Percentiles rank a stretch among this genome's conserved stretches.
phyloP scores from a whole-genome alignment of 2,797 vertebrate species.

The Macropus fuliginosus region DNA sequence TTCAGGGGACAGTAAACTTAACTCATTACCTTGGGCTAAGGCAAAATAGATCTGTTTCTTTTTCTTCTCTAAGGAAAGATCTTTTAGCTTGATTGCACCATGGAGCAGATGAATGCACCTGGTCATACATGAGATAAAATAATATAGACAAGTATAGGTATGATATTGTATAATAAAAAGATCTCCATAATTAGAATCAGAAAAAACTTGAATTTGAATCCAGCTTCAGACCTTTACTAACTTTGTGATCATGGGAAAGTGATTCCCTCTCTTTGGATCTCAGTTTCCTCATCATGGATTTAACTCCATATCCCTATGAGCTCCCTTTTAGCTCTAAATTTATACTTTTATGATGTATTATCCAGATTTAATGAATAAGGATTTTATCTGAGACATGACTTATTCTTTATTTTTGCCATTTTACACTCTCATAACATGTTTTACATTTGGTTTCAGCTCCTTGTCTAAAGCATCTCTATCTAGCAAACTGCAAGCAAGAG shows the following conservation, averaged over 20 bases:
- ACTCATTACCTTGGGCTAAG: background rate
- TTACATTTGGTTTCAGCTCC: background rate
- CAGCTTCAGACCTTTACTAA: too few relatives aligned
- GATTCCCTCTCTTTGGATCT: background rate
- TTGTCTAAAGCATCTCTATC: background rate
- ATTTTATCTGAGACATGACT: background rate
- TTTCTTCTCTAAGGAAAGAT: background rate
- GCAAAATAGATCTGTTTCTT: background rate
- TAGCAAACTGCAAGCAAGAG: background rate
- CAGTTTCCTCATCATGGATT: background rate
- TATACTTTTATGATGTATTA: background rate
- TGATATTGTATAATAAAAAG: background rate
- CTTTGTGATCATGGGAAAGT: background rate
- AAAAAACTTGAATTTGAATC: background rate
- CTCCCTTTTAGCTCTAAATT: background rate
- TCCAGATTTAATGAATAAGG: background rate
- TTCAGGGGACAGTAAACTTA: background rate
- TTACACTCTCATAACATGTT: background rate
- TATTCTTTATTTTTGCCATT: background rate
- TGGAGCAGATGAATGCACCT: background rate
- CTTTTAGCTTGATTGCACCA: background rate
- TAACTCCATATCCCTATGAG: background rate
- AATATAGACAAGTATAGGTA: background rate
- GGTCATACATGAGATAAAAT: background rate
- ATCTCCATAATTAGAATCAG: background rate